Conservation (phyloP, 2,797 vertebrate genomes). For the Halcyon smyrnensis region DNA sequence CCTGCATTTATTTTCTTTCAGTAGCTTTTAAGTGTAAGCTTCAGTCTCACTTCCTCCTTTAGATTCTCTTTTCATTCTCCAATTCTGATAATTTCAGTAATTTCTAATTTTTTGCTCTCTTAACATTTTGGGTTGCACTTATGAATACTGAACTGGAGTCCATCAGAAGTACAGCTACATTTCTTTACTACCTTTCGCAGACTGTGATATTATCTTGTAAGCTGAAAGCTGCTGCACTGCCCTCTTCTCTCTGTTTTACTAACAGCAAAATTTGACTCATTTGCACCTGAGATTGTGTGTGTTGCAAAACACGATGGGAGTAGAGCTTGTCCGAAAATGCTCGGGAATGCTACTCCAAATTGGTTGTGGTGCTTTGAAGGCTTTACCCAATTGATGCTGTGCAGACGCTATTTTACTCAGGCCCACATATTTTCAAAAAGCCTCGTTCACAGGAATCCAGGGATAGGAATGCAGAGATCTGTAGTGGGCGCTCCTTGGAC, state of each 20-base stretch:
- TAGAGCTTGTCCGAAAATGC: not conserved
- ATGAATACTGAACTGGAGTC: not conserved
- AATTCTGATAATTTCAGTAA: not conserved
- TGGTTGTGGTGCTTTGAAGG: not conserved
- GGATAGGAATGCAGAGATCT: not conserved
- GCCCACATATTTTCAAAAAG: rapidly evolving
- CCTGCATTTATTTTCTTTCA: not conserved
- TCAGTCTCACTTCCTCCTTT: not conserved
- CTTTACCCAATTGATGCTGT: not conserved
- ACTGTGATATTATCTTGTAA: not conserved
- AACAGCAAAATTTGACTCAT: not conserved
- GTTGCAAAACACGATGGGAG: not conserved
- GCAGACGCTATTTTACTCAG: not conserved
- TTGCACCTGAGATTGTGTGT: not conserved
- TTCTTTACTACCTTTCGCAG: not conserved
- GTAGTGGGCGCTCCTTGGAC: not conserved
- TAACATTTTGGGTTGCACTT: not conserved
- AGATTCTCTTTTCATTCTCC: not conserved
- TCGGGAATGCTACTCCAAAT: not conserved
- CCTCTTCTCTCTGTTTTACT: not conserved
- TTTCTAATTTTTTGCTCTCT: not conserved
- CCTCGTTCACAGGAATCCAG: not conserved
- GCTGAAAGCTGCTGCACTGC: not conserved
- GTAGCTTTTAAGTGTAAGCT: not conserved
- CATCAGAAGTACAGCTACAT: not conserved